A percentile compares a stretch with the other conserved stretches of the same genome.
Evolutionary conservation across 23 tunicate genomes (phyloP).

Genomic region (Oikopleura vanhoeffeni): DNA sequence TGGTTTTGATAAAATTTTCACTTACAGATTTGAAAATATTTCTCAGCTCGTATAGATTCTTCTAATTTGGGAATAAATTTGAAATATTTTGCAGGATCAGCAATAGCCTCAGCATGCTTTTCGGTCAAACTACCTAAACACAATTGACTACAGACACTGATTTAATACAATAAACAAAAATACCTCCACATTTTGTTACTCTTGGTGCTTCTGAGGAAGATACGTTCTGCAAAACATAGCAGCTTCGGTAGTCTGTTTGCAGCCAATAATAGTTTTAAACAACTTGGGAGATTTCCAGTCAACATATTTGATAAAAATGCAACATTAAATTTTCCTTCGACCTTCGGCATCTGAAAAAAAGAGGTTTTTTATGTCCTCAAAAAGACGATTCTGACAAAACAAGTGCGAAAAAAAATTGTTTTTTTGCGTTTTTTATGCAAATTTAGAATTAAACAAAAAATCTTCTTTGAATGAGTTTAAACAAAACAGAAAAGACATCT

Average conservation of each 20-base stretch:
- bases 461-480: too few species aligned
- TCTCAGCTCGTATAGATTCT: slow-evolving; percentile 35
- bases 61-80: slow-evolving; percentile 52
- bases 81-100: slow-evolving; percentile 79
- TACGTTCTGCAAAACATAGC: slow-evolving; percentile 87
- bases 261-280: slow-evolving; percentile 51
- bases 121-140: neutral
- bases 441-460: too few species aligned
- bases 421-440: too few species aligned
- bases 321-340: too few species aligned
- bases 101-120: slow-evolving; percentile 65
- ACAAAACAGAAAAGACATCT: too few species aligned
- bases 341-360: slow-evolving; percentile 18
- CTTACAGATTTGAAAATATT: slow-evolving; percentile 16
- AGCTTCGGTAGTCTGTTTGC: slow-evolving; percentile 75
- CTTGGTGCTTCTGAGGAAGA: slow-evolving; percentile 36
- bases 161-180: neutral
- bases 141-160: neutral
- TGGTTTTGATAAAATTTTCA: neutral
- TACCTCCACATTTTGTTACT: neutral
- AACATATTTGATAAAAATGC: slow-evolving; percentile 69
- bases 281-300: slow-evolving; percentile 47
- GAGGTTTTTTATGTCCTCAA: too few species aligned
- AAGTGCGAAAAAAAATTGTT: too few species aligned
- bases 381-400: too few species aligned